Evolutionary conservation across 1,140 invertebrate genomes (phyloP), one percentile per base, ranked within the genome.

Genomic region (Apolygus lucorum): DNA sequence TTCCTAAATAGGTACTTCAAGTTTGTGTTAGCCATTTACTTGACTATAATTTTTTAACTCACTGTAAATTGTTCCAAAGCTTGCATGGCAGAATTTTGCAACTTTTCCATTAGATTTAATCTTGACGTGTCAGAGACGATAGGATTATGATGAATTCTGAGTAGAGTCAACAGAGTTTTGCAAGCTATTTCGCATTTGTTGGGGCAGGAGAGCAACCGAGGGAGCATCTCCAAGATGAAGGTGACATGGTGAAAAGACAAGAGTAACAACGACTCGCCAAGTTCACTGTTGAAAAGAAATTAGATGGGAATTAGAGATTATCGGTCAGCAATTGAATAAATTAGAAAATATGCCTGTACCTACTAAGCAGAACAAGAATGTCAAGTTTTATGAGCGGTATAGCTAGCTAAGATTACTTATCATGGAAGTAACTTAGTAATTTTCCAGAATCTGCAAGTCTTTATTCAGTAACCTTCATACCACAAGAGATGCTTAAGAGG

Each of bases 201-300:
- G 84, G 27, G 82, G 84, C 72, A 78, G 1, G 79, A 77, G 0
- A 88, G 85, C 52, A 98, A 76, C 72, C 87, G 80, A 70, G 87
- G 79, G 0, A 98, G 81, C 63, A 98, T 82, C 62, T 93, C 86
- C 74, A 87, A 87, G 0, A 94, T 90, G 67, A n/a, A n/a, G 26
- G 86, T 84, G 26, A 69, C 68, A 21, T 59, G 27, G 34, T 72
- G 71, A 76, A 95, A 94, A 22, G 95, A 92, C 26, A 98, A 79
- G 8, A 96, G 79, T 0, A 98, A 76, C 1, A 98, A 79, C 0
- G 92, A 85, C 80, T 96, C 92, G 79, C 98, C 93, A 52, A 98
- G 79, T 77, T 98, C 93, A 78, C 93, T 78, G 69, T 42, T 42
- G 34, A 42, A 17, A 42, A 42, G 34, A 17, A 42, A 42, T 42